Conservation (phyloP, 1,140 invertebrate genomes). For the Chionoecetes opilio region DNA sequence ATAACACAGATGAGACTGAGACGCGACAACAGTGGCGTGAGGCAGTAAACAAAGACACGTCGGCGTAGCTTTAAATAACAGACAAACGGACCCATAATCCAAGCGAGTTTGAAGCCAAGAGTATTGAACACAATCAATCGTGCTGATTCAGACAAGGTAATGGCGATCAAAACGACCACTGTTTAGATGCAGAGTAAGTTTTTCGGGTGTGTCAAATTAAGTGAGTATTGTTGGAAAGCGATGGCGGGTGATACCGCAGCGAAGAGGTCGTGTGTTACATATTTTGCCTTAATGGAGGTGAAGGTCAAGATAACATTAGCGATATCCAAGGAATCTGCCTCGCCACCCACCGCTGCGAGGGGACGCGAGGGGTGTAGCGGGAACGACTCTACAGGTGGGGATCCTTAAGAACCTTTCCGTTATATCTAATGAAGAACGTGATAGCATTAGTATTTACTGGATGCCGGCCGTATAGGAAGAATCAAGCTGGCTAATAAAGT, state of each 20-base stretch:
- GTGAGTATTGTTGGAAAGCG: background rate
- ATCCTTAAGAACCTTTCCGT: background rate
- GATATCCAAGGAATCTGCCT: background rate
- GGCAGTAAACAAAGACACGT: background rate
- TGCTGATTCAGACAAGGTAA: background rate
- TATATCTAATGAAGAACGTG: conserved; percentile 18
- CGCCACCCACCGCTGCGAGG: conserved; percentile 1
- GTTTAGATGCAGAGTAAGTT: background rate
- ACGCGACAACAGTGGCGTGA: background rate
- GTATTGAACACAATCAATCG: background rate
- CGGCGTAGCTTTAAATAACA: background rate
- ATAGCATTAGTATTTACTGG: conserved; percentile 12
- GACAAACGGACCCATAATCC: background rate
- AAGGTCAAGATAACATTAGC: background rate
- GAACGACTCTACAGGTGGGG: background rate
- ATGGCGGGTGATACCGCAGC: background rate
- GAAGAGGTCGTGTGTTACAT: background rate
- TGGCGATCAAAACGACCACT: background rate
- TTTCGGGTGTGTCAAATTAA: background rate
- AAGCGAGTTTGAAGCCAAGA: background rate
- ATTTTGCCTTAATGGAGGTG: background rate
- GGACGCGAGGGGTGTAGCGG: background rate
- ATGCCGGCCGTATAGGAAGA: background rate
- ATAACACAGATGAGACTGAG: background rate
- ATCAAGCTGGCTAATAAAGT: background rate